A percentile compares a stretch with the other conserved stretches of the same genome.
These are phyloP conservation scores for Monochamus saltuarius DNA, from an alignment of 1,140 invertebrate species.

Conservation along the genomic window DNA sequence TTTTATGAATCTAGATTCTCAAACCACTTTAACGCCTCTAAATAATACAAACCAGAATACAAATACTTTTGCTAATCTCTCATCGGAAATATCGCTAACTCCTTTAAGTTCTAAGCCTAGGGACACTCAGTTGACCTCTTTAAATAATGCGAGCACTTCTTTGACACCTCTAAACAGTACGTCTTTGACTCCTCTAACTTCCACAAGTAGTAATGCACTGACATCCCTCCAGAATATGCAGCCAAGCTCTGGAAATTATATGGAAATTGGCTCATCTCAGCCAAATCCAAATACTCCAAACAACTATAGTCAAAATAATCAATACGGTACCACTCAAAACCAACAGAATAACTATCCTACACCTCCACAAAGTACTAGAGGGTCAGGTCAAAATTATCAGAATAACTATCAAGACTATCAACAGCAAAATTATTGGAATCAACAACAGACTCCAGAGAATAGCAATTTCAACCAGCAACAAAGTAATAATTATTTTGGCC, in stretches of 20 bases:
- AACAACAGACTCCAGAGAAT: constrained; percentile 27
- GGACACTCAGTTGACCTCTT: not conserved
- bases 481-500: constrained; percentile 22
- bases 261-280: constrained; percentile 10
- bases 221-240: constrained; percentile 12
- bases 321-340: no score
- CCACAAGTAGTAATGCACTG: constrained; percentile 8
- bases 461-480: constrained; percentile 28
- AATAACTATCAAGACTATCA: constrained; percentile 28
- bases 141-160: constrained; percentile 1
- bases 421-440: constrained; percentile 34
- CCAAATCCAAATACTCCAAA: constrained; percentile 13
- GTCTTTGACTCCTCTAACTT: constrained; percentile 3
- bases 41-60: constrained; percentile 9
- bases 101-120: constrained; percentile 20
- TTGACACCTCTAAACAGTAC: constrained; percentile 9
- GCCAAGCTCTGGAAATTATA: constrained; percentile 6
- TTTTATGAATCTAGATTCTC: constrained; percentile 32
- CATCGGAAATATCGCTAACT: constrained; percentile 33
- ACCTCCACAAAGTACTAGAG: not conserved
- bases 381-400: not conserved
- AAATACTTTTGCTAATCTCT: constrained; percentile 23
- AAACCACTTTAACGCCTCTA: constrained; percentile 24
- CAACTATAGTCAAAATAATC: constrained; percentile 13
- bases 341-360: not conserved